phyloP scores from a whole-genome alignment of 2,888 invertebrate genomes.

The Ichneumoninae sp. region DNA sequence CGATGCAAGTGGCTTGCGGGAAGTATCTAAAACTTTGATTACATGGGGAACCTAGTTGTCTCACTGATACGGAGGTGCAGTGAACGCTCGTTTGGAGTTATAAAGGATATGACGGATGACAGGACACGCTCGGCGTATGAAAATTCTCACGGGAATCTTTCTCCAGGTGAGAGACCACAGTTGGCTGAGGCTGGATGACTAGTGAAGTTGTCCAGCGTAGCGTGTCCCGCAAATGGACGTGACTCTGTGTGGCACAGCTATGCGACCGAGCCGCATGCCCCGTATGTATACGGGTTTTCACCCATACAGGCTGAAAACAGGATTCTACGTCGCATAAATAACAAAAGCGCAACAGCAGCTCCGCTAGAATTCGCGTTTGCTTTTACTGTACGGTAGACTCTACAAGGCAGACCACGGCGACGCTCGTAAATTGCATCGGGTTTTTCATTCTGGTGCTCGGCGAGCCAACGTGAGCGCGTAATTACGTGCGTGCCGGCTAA shows the following conservation, averaged over 20 bases:
- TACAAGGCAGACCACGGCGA: constrained; percentile 34
- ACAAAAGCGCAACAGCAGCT: constrained; percentile 53
- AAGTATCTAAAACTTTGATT: background rate
- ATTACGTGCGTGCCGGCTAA: constrained; percentile 71
- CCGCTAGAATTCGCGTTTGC: constrained; percentile 12
- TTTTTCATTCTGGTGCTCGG: constrained; percentile 66
- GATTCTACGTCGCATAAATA: constrained; percentile 53
- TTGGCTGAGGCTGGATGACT: constrained; percentile 17
- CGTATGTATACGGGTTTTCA: background rate
- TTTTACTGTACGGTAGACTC: constrained; percentile 26
- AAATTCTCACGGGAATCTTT: constrained; percentile 10
- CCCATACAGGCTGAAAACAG: constrained; percentile 15
- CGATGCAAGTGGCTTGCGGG: too few species aligned
- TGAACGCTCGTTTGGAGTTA: constrained; percentile 6
- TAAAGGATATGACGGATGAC: constrained; percentile 1
- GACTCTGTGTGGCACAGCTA: background rate
- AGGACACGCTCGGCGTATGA: background rate
- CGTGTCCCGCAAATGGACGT: background rate
- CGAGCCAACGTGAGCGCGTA: constrained; percentile 64
- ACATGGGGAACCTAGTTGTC: background rate
- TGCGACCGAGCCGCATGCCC: background rate
- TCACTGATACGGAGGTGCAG: constrained; percentile 7
- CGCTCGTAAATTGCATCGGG: constrained; percentile 68
- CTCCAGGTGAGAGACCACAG: constrained; percentile 14
- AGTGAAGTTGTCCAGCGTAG: constrained; percentile 17